Conservation (phyloP, 2,797 vertebrate species). For the Scolopax rusticola region DNA sequence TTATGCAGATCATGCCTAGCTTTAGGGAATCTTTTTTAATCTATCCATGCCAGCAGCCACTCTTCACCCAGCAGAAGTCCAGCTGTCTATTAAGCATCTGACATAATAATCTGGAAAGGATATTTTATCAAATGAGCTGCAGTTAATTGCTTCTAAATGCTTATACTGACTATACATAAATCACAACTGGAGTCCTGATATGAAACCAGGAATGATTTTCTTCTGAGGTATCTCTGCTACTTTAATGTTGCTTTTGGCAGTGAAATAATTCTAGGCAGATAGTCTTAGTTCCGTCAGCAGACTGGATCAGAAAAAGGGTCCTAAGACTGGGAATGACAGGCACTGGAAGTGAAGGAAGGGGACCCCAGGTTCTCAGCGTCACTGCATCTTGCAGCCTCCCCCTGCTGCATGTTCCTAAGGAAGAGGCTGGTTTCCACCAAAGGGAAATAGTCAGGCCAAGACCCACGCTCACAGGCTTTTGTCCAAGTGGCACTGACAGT, state of each 20-base stretch:
- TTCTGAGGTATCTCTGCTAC: not conserved
- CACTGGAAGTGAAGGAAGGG: not conserved
- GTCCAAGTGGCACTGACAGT: not conserved
- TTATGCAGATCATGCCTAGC: slow-evolving; percentile 6
- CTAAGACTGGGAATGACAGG: not conserved
- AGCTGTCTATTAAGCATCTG: not conserved
- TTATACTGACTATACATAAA: not conserved
- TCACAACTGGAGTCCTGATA: not conserved
- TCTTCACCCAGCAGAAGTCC: not conserved
- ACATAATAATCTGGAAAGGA: slow-evolving; percentile 19
- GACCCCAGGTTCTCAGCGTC: not conserved
- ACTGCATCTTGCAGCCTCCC: not conserved
- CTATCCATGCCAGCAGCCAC: not conserved
- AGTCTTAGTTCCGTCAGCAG: not conserved
- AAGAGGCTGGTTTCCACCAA: not conserved
- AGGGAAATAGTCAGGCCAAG: not conserved
- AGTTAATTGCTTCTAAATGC: slow-evolving; percentile 24
- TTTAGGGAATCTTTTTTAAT: slow-evolving; percentile 1
- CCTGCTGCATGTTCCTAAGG: not conserved
- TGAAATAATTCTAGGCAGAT: not conserved
- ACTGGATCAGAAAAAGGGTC: not conserved
- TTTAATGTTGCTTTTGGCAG: not conserved
- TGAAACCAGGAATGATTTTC: not conserved
- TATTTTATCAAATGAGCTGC: slow-evolving; percentile 22
- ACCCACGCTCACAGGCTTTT: not conserved